Percentiles rank a stretch among this genome's conserved stretches.
These are phyloP conservation scores for Stylophora pistillata DNA, from an alignment of 64 coral and sea anemone species.

Conservation along the genomic window DNA sequence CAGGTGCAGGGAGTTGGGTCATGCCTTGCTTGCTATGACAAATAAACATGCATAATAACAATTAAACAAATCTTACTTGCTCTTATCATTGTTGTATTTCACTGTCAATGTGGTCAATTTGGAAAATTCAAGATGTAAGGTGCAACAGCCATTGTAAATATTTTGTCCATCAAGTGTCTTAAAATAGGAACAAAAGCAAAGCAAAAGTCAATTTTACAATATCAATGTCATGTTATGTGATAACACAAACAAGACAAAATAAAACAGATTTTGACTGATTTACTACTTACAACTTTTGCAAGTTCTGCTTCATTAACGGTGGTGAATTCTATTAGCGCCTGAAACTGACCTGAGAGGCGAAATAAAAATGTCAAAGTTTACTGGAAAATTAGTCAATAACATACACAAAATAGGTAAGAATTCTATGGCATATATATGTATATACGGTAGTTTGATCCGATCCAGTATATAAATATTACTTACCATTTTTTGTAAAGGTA, in stretches of 20 bases:
- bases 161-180: slow-evolving; percentile 96
- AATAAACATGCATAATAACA: too few species aligned
- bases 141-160: slow-evolving; percentile 97
- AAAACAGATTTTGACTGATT: background rate
- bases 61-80: slow-evolving; percentile 59
- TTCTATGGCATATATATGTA: background rate
- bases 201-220: too few species aligned
- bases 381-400: background rate
- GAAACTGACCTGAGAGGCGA: slow-evolving; percentile 80
- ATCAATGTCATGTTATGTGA: background rate
- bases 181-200: background rate
- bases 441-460: too few species aligned
- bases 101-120: slow-evolving; percentile 84
- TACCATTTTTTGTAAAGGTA: slow-evolving; percentile 94
- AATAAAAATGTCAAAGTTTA: background rate
- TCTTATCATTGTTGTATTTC: slow-evolving; percentile 98
- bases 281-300: slow-evolving; percentile 84
- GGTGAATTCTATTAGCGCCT: slow-evolving; percentile 87
- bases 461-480: slow-evolving; percentile 15
- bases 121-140: slow-evolving; percentile 89
- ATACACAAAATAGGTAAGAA: slow-evolving; percentile 11
- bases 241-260: background rate
- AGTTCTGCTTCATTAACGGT: slow-evolving; percentile 62
- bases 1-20: too few species aligned
- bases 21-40: too few species aligned